Evolutionary conservation across 2,113 vertebrate species (phyloP).

Genomic region (Gila orcuttii): DNA sequence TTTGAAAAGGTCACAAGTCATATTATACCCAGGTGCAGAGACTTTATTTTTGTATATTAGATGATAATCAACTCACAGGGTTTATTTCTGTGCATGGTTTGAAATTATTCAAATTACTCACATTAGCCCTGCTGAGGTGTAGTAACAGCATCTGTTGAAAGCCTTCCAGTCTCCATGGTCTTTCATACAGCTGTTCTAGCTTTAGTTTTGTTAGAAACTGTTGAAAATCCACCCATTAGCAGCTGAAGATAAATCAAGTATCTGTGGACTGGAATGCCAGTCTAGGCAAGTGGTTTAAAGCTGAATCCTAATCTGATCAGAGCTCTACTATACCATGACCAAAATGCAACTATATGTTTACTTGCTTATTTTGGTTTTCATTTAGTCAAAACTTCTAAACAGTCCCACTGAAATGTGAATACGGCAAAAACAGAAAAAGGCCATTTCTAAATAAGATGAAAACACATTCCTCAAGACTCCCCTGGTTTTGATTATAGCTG

Average conservation of each 20-base stretch:
- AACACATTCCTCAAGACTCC: background rate
- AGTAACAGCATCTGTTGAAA: constrained; percentile 17
- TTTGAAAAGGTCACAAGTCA: background rate
- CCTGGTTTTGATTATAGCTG: background rate
- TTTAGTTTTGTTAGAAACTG: constrained; percentile 1
- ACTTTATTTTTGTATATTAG: background rate
- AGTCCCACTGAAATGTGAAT: background rate
- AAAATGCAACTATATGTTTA: background rate
- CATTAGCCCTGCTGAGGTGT: constrained; percentile 6
- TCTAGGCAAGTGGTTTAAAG: background rate
- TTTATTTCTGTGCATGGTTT: constrained; percentile 21
- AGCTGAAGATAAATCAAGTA: background rate
- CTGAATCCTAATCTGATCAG: background rate
- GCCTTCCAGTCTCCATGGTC: background rate
- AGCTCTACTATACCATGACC: background rate
- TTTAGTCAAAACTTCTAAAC: background rate
- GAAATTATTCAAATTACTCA: constrained; percentile 18
- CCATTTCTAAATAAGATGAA: background rate
- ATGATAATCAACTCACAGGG: constrained; percentile 12
- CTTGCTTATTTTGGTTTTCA: background rate
- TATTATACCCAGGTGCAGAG: constrained; percentile 14
- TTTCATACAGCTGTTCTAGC: background rate
- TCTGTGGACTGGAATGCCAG: background rate
- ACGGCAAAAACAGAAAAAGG: background rate
- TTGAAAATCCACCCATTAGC: background rate